Evolutionary conservation across 64 coral and sea anemone genomes (phyloP), one percentile per base, ranked within the genome.

Genomic region (Montipora sp.): DNA sequence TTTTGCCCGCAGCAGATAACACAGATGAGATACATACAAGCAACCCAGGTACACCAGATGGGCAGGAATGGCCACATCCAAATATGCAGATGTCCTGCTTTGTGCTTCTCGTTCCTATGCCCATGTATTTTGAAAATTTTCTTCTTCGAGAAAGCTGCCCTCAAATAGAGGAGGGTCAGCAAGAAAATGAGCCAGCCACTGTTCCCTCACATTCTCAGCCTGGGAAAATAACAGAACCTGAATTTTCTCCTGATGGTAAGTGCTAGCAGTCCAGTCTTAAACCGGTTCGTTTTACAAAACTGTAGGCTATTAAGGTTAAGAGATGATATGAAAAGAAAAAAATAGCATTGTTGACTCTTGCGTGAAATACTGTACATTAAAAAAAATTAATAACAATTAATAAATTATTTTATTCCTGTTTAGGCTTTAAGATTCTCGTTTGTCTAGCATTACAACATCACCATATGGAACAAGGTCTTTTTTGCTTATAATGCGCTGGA

Each of bases 41-140:
- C 5, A 67, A 65, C 16, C 82, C 49, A 20, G 47, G 82, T 70
- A 63, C 50, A 5, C 65, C 82, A 20, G 71, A 68, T 85, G 65
- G 63, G 13, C 82, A 61, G 13, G 6, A 6, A 57, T 50, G 19
- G 47, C 82, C 61, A 85, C 8, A 71, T 72, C 82, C 82, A 20
- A 85, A 72, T 43, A 1, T 44, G 9, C 19, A 49, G 5, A 14
- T 48, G 59, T 68, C 81, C 13, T 85, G 82, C 68, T 85, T 49
- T 85, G 82, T 85, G 7, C 63, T 85, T 49, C 46, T 85, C 19
- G 82, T 85, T 23, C 82, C 82, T n/a, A 23, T 63, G 14, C 82
- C 82, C 47, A 4, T 85, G 43, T 85, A 85, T 72, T 71, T 50
- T 85, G 65, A 85, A 70, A 70, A 85, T 49, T 22, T 24, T 71